Percentiles rank a stretch among this genome's conserved stretches.
Evolutionary conservation across 1,140 invertebrate species (phyloP).

Genomic region (Ips typographus): DNA sequence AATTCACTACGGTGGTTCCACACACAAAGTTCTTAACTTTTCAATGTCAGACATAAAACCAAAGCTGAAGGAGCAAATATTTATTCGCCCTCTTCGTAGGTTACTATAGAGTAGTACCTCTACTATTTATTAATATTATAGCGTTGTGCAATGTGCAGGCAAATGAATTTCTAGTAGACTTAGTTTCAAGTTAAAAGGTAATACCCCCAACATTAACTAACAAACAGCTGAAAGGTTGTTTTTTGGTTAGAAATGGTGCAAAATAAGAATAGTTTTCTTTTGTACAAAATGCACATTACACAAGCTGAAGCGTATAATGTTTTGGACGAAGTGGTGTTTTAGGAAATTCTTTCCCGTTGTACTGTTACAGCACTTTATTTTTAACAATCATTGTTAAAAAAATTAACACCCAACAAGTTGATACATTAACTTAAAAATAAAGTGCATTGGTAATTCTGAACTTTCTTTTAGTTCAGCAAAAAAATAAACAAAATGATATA

Average conservation of each 20-base stretch:
- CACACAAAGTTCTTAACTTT: neutral
- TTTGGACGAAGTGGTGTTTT: neutral
- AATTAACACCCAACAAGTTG: too few species aligned
- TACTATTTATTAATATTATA: neutral
- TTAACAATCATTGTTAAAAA: too few species aligned
- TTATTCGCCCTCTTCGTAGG: too few species aligned
- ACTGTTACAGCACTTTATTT: too few species aligned
- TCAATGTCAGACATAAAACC: too few species aligned
- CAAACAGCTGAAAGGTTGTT: too few species aligned
- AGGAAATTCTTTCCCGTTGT: neutral
- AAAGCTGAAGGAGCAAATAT: too few species aligned
- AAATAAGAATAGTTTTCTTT: neutral
- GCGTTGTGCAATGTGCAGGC: constrained; percentile 3
- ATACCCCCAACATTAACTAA: neutral
- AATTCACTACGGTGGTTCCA: constrained; percentile 2
- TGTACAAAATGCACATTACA: constrained; percentile 40
- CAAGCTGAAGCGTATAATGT: constrained; percentile 35
- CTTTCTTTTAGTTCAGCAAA: neutral
- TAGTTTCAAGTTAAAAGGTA: neutral
- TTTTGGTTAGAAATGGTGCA: neutral
- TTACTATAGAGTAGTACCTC: neutral
- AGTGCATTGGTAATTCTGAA: too few species aligned
- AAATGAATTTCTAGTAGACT: neutral
- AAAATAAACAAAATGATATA: neutral
- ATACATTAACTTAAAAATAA: too few species aligned